Conservation (phyloP, 2,888 invertebrate species). For the Bembecia ichneumoniformis region DNA sequence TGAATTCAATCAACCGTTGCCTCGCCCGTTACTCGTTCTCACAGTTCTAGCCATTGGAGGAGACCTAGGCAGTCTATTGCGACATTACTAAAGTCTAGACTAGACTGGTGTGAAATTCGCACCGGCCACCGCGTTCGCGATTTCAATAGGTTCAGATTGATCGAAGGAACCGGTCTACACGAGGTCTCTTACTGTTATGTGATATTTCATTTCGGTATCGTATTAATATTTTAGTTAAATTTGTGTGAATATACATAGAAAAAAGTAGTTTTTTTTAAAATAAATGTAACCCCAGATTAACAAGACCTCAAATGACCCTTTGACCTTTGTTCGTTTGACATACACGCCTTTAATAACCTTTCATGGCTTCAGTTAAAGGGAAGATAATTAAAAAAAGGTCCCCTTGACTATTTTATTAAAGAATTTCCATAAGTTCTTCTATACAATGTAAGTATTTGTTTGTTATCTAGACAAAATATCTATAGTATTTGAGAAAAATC, state of each 20-base stretch:
- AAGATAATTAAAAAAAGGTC: no score
- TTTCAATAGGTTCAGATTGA: constrained; percentile 54
- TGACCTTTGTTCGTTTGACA: no score
- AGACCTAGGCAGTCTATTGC: constrained; percentile 20
- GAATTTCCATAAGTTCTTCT: no score
- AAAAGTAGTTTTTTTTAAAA: not conserved
- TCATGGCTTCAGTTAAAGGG: no score
- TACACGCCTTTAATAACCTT: no score
- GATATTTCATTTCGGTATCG: constrained; percentile 20
- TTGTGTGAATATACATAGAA: no score
- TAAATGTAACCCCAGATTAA: not conserved
- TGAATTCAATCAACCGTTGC: constrained; percentile 33
- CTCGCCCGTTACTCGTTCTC: constrained; percentile 51
- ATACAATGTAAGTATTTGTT: no score
- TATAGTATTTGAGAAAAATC: no score
- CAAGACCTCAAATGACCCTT: not conserved
- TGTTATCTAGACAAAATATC: no score
- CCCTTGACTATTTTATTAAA: no score
- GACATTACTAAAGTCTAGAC: constrained; percentile 51
- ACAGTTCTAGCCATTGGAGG: constrained; percentile 45
- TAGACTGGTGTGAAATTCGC: constrained; percentile 67
- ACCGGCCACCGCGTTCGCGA: constrained; percentile 57
- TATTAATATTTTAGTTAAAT: not conserved
- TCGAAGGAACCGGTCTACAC: constrained; percentile 53
- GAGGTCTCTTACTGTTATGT: constrained; percentile 20